Percentiles rank a stretch among this genome's conserved stretches.
Evolutionary conservation across 2,888 invertebrate species (phyloP).

Genomic region (Allophyes oxyacanthae): DNA sequence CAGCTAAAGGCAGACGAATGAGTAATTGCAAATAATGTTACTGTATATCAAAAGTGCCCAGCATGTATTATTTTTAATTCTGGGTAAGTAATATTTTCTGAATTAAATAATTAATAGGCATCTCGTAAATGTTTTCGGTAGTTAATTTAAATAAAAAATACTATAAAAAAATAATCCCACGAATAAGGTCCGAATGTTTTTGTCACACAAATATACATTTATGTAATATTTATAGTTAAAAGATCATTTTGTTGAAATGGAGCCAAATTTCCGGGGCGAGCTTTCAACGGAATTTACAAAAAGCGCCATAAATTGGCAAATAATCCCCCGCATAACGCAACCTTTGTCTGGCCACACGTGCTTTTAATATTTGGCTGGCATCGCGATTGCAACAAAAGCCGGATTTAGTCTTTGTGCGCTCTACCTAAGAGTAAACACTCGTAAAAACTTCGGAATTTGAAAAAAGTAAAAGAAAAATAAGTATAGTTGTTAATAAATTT

Average conservation of each 20-base stretch:
- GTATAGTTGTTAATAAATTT: conserved; percentile 82
- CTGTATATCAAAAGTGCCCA: too few species aligned
- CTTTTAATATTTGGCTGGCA: conserved; percentile 85
- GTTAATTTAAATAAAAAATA: conserved; percentile 4
- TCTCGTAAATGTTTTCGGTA: too few species aligned
- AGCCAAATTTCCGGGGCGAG: conserved; percentile 88
- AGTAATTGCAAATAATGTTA: too few species aligned
- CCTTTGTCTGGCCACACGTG: conserved; percentile 90
- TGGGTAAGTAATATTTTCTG: too few species aligned
- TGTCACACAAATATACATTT: conserved; percentile 74
- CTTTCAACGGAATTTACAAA: conserved; percentile 88
- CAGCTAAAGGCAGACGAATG: too few species aligned
- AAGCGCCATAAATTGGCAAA: conserved; percentile 89
- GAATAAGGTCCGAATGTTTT: conserved; percentile 72
- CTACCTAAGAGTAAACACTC: conserved; percentile 84
- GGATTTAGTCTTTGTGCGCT: conserved; percentile 85
- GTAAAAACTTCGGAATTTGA: conserved; percentile 74
- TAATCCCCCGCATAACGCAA: conserved; percentile 89
- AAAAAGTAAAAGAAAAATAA: conserved; percentile 31
- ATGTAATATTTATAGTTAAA: conserved; percentile 85
- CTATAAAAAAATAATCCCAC: conserved; percentile 62
- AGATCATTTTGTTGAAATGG: conserved; percentile 88
- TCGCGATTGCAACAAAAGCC: conserved; percentile 79
- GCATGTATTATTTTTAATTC: too few species aligned
- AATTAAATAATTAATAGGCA: too few species aligned